Evolutionary conservation across 2,797 vertebrate genomes (phyloP).

Genomic region (Rhabdophis nuchalis): DNA sequence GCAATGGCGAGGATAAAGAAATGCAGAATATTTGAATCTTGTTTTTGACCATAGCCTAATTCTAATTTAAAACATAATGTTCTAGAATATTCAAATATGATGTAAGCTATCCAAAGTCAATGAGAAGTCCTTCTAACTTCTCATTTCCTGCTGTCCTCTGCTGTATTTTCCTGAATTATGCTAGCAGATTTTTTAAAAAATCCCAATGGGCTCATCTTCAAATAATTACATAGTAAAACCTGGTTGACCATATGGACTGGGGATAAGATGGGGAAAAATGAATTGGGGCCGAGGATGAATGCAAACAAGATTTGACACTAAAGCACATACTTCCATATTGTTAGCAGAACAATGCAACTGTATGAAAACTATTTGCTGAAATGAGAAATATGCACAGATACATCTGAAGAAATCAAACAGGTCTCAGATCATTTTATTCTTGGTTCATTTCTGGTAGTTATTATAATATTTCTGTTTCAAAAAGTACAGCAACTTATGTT

Average conservation of each 20-base stretch:
- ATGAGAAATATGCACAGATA: not conserved
- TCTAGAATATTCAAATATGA: not conserved
- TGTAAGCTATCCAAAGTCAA: not conserved
- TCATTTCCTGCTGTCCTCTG: not conserved
- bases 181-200: not conserved
- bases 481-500: not conserved
- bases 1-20: not conserved
- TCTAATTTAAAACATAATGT: not conserved
- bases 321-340: not conserved
- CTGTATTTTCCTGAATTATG: not conserved
- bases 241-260: not conserved
- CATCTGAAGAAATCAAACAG: not conserved
- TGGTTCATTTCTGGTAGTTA: not conserved
- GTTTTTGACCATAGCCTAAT: not conserved
- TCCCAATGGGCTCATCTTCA: not conserved
- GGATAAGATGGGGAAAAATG: not conserved
- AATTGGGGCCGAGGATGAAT: not conserved
- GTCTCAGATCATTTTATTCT: not conserved
- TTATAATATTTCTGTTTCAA: not conserved
- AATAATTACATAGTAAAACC: not conserved
- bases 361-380: not conserved
- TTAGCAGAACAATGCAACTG: not conserved
- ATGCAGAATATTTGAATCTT: not conserved
- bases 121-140: not conserved
- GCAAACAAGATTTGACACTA: not conserved